Conservation (phyloP, 2,797 vertebrate genomes). For the Novumbra hubbsi region DNA sequence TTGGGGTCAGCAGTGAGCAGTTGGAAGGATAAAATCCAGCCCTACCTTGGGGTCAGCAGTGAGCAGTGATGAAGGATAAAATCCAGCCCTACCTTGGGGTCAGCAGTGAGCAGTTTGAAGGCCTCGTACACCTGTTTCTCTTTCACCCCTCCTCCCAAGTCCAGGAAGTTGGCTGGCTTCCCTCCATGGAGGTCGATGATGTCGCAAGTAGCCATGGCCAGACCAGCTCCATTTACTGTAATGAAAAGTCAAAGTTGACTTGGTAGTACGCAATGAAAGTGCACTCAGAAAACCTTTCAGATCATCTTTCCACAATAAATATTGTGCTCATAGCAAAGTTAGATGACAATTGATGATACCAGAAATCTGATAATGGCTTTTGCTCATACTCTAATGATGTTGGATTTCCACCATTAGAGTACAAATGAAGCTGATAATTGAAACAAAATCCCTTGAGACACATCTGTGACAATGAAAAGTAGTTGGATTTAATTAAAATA, state of each 20-base stretch:
- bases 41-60: conserved; percentile 87
- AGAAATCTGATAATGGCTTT: conserved; percentile 5
- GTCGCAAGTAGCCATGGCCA: conserved; percentile 98
- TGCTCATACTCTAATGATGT: conserved; percentile 14
- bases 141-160: conserved; percentile 94
- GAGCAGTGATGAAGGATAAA: not conserved
- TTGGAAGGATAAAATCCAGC: not conserved
- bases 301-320: not conserved
- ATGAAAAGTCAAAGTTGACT: conserved; percentile 14
- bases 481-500: conserved; percentile 39
- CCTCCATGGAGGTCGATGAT: conserved; percentile 96
- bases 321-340: conserved; percentile 1
- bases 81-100: conserved; percentile 86
- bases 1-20: too few relatives aligned
- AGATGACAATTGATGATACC: conserved; percentile 4
- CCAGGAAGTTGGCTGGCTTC: conserved; percentile 96
- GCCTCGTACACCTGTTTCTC: conserved; percentile 96
- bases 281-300: not conserved
- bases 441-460: conserved; percentile 24
- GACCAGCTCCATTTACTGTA: conserved; percentile 94
- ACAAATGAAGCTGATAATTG: conserved; percentile 15
- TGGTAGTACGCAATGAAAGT: not conserved
- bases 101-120: conserved; percentile 93
- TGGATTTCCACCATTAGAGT: conserved; percentile 20
- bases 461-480: conserved; percentile 18